phyloP scores from a whole-genome alignment of 2,888 invertebrate species.

The Seira musarum region DNA sequence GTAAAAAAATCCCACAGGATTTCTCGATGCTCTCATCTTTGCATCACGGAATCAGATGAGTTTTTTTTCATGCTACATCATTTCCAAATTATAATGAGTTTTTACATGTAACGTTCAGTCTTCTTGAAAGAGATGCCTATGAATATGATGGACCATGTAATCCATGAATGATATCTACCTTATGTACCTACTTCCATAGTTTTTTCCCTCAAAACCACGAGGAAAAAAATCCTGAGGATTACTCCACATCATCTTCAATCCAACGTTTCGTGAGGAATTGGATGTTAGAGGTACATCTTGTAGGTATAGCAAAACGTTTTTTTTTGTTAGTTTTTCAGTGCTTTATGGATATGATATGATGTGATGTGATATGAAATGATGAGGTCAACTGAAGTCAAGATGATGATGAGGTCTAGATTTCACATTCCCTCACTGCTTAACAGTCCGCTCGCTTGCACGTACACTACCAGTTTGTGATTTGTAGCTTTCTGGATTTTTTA shows the following conservation, averaged over 20 bases:
- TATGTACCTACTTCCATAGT: no score
- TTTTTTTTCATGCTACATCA: conserved; percentile 26
- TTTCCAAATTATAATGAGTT: no score
- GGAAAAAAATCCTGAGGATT: conserved; percentile 24
- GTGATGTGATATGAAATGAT: no score
- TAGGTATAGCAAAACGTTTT: background rate
- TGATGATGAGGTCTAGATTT: conserved; percentile 33
- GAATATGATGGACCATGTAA: no score
- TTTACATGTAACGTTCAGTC: no score
- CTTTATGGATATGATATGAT: conserved; percentile 3
- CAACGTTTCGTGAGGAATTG: no score
- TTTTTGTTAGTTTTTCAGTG: conserved; percentile 2
- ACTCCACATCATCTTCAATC: background rate
- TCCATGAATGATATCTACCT: no score
- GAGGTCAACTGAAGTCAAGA: conserved; percentile 49
- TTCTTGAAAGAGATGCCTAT: no score
- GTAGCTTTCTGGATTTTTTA: background rate
- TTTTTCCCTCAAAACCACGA: no score
- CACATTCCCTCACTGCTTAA: no score
- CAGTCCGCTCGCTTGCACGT: no score
- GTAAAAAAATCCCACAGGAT: conserved; percentile 2
- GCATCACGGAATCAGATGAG: background rate
- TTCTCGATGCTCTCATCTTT: background rate
- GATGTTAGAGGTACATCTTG: no score
- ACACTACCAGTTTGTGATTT: conserved; percentile 7